These are phyloP conservation scores for Acromyrmex charruanus DNA, from an alignment of 1,140 invertebrate genomes.

Conservation along the genomic window DNA sequence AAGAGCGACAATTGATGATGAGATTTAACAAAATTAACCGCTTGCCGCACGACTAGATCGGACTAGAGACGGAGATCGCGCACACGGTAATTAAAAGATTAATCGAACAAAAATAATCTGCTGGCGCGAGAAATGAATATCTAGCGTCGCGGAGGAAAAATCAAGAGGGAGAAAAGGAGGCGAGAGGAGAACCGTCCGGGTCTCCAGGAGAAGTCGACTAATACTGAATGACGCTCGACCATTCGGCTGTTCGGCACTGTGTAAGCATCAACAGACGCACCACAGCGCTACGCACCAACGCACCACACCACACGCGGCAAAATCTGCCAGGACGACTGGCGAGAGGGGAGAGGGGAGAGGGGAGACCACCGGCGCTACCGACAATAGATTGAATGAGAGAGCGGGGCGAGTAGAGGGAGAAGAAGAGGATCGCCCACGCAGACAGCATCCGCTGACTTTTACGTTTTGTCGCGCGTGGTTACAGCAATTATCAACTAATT, in stretches of 20 bases:
- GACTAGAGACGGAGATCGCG: not conserved
- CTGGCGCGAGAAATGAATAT: not conserved
- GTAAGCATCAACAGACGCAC: slow-evolving; percentile 59
- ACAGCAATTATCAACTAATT: slow-evolving; percentile 36
- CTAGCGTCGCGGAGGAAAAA: not conserved
- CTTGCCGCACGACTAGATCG: slow-evolving; percentile 19
- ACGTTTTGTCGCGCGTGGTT: slow-evolving; percentile 29
- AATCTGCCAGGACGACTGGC: not conserved
- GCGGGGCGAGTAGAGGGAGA: not conserved
- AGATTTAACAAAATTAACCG: not conserved
- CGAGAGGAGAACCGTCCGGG: not conserved
- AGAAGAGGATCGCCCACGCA: slow-evolving; percentile 36
- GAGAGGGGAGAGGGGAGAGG: not conserved
- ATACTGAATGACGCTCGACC: slow-evolving; percentile 68
- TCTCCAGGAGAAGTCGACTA: slow-evolving; percentile 22
- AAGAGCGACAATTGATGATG: not conserved
- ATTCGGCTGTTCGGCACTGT: slow-evolving; percentile 57
- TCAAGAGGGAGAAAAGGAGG: not conserved
- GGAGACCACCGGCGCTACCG: slow-evolving; percentile 41
- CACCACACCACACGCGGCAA: slow-evolving; percentile 22
- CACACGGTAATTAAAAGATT: not conserved
- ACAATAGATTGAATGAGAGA: slow-evolving; percentile 60
- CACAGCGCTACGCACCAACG: slow-evolving; percentile 49
- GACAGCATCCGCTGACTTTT: slow-evolving; percentile 41
- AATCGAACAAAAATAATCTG: not conserved